Evolutionary conservation across 2,113 vertebrate species (phyloP), one percentile per base, ranked within the genome.

Genomic region (Tursiops truncatus): DNA sequence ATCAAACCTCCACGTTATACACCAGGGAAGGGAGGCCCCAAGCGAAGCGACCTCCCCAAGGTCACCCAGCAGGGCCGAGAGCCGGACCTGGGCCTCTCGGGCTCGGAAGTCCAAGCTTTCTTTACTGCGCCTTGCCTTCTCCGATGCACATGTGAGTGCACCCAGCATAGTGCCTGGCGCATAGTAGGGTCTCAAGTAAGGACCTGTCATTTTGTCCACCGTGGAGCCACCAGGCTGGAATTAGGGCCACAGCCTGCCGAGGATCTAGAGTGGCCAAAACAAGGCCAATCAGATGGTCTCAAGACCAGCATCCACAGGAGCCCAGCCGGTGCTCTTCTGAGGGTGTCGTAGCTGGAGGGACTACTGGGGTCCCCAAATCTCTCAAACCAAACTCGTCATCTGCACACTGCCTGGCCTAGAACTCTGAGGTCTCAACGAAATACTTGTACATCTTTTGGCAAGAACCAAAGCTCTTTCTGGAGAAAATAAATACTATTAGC

Each of bases 81-180:
- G 74, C 41, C 10, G 4, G 18, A 36, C 44, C 2, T 0, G 38
- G 18, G 17, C 25, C 47, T 62, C 79, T 80, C 15, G 2, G 84
- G 62, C 44, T 77, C 33, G 4, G 18, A 58, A 65, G 60, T 33
- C 18, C 47, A 53, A 33, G 60, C 50, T 58, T 85, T 63, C 56
- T 2, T 38, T 11, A 8, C 23, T 2, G 14, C 6, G 14, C 50
- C 12, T 9, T 26, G 28, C 58, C 10, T 68, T n/a, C 53, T 6
- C 33, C 0, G 11, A 50, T 28, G 8, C 8, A 58, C 9, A 1
- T 0, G 1, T 12, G 67, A 82, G 41, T 58, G 67, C n/a, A 25
- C 36, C 41, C 15, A 33, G 65, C 3, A 15, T 6, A 25, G 58
- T 6, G 31, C 63, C n/a, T 6, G 1, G 18, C 0, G 3, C 20